Conservation (phyloP, 23 tunicate species). For the Halocynthia aurantium region DNA sequence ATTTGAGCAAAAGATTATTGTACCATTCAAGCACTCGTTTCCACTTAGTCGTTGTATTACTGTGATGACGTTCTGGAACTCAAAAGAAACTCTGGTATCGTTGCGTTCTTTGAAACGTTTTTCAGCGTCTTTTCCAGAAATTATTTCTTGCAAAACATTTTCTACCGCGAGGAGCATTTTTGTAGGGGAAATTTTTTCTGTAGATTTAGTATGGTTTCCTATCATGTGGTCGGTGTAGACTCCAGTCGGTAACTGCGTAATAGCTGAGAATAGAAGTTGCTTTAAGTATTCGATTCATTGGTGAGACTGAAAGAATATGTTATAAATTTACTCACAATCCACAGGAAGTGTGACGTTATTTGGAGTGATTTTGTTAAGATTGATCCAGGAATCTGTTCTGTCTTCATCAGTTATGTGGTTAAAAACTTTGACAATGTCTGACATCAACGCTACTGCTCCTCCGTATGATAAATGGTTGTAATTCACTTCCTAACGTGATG, state of each 20-base stretch:
- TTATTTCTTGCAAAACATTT: constrained; percentile 31
- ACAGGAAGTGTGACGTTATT: too few relatives aligned
- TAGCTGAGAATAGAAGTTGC: too few relatives aligned
- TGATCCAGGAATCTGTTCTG: constrained; percentile 47
- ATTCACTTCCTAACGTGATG: constrained; percentile 31
- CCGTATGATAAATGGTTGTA: constrained; percentile 22
- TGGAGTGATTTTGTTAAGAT: too few relatives aligned
- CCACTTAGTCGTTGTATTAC: constrained; percentile 13
- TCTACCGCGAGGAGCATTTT: constrained; percentile 40
- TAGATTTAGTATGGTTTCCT: background rate
- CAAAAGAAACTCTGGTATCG: too few relatives aligned
- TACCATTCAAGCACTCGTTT: background rate
- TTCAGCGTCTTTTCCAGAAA: background rate
- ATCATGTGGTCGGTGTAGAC: background rate
- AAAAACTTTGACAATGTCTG: constrained; percentile 38
- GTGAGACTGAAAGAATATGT: too few relatives aligned
- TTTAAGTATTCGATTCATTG: too few relatives aligned
- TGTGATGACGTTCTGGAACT: constrained; percentile 32
- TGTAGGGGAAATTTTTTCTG: background rate
- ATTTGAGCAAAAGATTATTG: background rate
- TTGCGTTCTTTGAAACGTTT: too few relatives aligned
- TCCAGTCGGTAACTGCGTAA: too few relatives aligned
- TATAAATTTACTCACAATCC: too few relatives aligned
- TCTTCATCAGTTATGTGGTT: constrained; percentile 47
- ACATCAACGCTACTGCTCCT: constrained; percentile 26